Evolutionary conservation across 2,888 invertebrate species (phyloP).

Genomic region (Boloria euphrosyne): DNA sequence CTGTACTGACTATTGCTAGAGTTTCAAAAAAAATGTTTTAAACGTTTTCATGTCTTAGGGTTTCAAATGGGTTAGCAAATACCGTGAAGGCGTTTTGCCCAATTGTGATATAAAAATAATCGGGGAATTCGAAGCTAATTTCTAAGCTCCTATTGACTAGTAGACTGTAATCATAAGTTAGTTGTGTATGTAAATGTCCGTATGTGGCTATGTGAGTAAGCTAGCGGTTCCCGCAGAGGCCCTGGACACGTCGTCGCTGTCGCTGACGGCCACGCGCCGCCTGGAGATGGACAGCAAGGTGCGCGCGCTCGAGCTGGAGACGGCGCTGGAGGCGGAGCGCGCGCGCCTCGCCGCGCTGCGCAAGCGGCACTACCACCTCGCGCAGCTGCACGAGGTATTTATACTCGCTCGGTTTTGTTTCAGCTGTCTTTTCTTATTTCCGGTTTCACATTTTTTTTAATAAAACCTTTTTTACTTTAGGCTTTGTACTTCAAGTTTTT

Average conservation of each 20-base stretch:
- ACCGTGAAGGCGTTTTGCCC: too few species aligned
- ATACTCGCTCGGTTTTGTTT: too few species aligned
- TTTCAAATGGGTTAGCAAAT: too few species aligned
- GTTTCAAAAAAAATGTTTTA: background rate
- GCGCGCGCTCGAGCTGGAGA: constrained; percentile 95
- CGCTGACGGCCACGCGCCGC: constrained; percentile 96
- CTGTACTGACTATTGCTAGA: too few species aligned
- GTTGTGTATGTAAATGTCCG: background rate
- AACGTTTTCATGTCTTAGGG: background rate
- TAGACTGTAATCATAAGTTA: too few species aligned
- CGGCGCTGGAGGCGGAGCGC: constrained; percentile 93
- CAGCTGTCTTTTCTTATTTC: too few species aligned
- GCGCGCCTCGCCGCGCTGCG: constrained; percentile 92
- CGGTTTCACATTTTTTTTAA: too few species aligned
- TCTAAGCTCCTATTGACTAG: too few species aligned
- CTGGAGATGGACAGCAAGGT: constrained; percentile 99
- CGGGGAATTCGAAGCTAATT: too few species aligned
- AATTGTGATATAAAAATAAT: too few species aligned
- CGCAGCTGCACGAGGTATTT: constrained; percentile 83
- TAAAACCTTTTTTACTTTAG: too few species aligned
- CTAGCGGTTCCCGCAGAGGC: constrained; percentile 83
- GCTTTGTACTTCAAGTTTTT: too few species aligned
- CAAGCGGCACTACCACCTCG: constrained; percentile 95
- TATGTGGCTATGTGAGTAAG: constrained; percentile 8
- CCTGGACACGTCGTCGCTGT: constrained; percentile 93